phyloP scores from a whole-genome alignment of 2,797 vertebrate species.

The Knipowitschia caucasica region DNA sequence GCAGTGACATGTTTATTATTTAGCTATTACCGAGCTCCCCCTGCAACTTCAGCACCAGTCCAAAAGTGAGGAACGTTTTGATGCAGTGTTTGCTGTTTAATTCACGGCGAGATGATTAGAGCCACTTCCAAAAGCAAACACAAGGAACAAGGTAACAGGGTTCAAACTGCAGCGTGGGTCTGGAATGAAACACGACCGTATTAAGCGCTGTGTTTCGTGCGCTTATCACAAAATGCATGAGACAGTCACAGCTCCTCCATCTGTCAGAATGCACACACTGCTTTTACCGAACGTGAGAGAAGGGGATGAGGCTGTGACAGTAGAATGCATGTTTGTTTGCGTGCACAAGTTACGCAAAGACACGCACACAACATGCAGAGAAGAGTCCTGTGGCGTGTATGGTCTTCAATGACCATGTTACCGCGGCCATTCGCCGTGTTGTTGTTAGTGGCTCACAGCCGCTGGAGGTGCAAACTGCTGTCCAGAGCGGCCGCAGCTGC shows the following conservation, averaged over 20 bases:
- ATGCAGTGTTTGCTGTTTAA: background rate
- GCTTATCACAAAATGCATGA: conserved; percentile 35
- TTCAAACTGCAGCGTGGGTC: conserved; percentile 24
- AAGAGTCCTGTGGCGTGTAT: no score
- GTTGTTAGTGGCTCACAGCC: no score
- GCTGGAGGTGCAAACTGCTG: no score
- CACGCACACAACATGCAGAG: no score
- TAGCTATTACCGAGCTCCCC: no score
- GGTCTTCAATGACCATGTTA: no score
- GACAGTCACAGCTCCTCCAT: conserved; percentile 30
- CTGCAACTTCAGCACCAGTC: background rate
- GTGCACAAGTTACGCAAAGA: no score
- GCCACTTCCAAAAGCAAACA: conserved; percentile 5
- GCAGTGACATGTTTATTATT: no score
- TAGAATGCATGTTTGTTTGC: conserved; percentile 6
- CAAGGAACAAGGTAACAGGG: conserved; percentile 14
- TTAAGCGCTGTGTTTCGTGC: conserved; percentile 29
- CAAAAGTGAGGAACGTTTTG: background rate
- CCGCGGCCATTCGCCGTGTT: no score
- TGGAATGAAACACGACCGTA: conserved; percentile 15
- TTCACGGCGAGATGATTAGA: conserved; percentile 3
- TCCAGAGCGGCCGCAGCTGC: no score
- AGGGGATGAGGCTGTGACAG: conserved; percentile 7
- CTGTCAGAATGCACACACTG: conserved; percentile 32
- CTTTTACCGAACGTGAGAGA: conserved; percentile 21